A percentile compares a stretch with the other conserved stretches of the same genome.
Conservation (phyloP, 1,140 invertebrate species). For the Lordiphosa mommai region DNA sequence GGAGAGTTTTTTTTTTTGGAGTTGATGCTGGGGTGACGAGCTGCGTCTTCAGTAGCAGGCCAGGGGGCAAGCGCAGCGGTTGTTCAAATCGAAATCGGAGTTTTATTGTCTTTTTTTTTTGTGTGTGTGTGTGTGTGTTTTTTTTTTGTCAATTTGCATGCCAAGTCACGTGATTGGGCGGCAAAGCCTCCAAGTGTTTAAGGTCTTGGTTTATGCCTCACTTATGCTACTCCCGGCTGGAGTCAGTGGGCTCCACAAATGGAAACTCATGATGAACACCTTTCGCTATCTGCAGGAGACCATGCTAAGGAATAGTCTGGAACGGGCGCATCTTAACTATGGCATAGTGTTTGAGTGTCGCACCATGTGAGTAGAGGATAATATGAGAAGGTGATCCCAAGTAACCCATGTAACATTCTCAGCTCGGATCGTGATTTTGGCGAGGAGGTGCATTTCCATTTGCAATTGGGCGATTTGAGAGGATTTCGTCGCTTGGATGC, state of each 20-base stretch:
- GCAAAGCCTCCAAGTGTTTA: conserved; percentile 1
- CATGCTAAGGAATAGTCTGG: conserved; percentile 63
- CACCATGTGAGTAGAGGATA: conserved; percentile 59
- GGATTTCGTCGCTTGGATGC: conserved; percentile 63
- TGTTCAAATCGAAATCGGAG: not conserved
- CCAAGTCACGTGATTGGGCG: conserved; percentile 17
- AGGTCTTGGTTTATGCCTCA: conserved; percentile 13
- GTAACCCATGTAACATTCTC: not conserved
- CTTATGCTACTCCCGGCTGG: conserved; percentile 28
- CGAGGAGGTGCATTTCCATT: conserved; percentile 58
- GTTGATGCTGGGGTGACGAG: conserved; percentile 32
- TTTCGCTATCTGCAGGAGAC: conserved; percentile 64
- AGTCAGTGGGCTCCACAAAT: conserved; percentile 37
- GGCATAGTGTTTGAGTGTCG: conserved; percentile 75
- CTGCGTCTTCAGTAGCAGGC: conserved; percentile 67
- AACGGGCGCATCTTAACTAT: conserved; percentile 64
- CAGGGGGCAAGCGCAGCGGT: conserved; percentile 61
- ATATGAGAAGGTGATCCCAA: not conserved
- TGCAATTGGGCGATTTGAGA: conserved; percentile 63
- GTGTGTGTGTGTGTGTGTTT: too few species aligned
- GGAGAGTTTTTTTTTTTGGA: not conserved
- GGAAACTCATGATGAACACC: conserved; percentile 51
- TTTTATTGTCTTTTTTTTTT: conserved; percentile 1
- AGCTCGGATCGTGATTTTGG: conserved; percentile 56
- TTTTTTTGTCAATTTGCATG: conserved; percentile 15